A percentile compares a stretch with the other conserved stretches of the same genome.
These are phyloP conservation scores for Oryzias curvinotus DNA, from an alignment of 2,113 vertebrate genomes.

Conservation along the genomic window DNA sequence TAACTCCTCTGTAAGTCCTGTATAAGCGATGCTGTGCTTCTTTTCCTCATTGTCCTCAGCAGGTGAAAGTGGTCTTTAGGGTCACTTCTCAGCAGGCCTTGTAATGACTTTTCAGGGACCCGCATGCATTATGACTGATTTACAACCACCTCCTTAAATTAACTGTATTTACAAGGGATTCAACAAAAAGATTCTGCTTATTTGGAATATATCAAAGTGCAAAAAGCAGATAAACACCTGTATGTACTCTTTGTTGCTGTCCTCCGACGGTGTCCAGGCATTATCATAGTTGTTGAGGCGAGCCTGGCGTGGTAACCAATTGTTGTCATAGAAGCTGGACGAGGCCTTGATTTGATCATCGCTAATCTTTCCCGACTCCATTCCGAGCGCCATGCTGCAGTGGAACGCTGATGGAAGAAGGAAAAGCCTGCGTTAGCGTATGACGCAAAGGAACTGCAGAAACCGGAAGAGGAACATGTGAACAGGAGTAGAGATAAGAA, in stretches of 20 bases:
- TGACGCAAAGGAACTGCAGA: too few species aligned
- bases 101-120: background rate
- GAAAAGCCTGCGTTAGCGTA: background rate
- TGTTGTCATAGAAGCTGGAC: conserved; percentile 86
- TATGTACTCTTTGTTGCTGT: conserved; percentile 94
- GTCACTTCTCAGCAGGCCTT: conserved; percentile 9
- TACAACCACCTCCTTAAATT: background rate
- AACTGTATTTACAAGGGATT: background rate
- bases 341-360: conserved; percentile 93
- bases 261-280: conserved; percentile 92
- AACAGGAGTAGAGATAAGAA: too few species aligned
- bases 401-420: conserved; percentile 81
- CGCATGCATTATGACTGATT: background rate
- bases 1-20: too few species aligned
- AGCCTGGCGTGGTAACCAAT: conserved; percentile 91
- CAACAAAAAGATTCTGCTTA: too few species aligned
- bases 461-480: background rate
- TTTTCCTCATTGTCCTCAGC: conserved; percentile 12
- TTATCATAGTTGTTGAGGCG: conserved; percentile 95
- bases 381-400: conserved; percentile 89
- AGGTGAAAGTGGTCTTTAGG: background rate
- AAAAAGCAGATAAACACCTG: conserved; percentile 76
- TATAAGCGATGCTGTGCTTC: background rate
- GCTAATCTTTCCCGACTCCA: conserved; percentile 94
- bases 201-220: too few species aligned